These are phyloP conservation scores for Mesoclemmys tuberculata DNA, from an alignment of 2,113 vertebrate species.

Conservation along the genomic window DNA sequence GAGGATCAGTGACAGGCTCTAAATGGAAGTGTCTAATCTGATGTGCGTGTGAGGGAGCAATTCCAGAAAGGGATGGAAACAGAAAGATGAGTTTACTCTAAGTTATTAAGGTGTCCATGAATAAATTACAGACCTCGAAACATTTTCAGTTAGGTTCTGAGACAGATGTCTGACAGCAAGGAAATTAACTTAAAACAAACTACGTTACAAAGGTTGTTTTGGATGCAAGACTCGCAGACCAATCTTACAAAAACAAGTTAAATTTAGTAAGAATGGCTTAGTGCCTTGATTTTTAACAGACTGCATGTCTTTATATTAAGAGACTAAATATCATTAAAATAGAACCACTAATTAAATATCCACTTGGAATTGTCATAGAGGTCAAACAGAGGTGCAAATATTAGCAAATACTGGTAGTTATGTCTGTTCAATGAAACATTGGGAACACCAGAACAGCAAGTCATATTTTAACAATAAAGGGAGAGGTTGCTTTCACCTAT, in stretches of 20 bases:
- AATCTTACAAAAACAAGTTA: background rate
- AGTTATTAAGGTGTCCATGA: background rate
- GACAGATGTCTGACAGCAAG: background rate
- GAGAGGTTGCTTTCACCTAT: background rate
- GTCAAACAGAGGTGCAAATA: background rate
- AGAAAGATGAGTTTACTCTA: background rate
- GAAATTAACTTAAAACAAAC: background rate
- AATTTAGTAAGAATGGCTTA: background rate
- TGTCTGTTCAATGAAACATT: background rate
- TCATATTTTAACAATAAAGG: background rate
- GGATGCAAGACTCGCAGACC: background rate
- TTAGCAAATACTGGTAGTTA: background rate
- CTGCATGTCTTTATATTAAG: background rate
- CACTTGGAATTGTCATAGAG: background rate
- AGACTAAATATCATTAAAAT: background rate
- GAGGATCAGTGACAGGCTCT: background rate
- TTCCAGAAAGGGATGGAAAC: background rate
- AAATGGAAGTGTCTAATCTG: background rate
- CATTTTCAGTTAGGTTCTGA: background rate
- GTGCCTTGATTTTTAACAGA: background rate
- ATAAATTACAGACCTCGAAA: background rate
- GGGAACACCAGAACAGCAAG: background rate
- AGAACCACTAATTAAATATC: background rate
- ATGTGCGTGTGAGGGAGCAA: background rate
- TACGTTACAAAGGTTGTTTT: background rate